phyloP scores from a whole-genome alignment of 2,888 invertebrate species.

The Pheosia gnoma region DNA sequence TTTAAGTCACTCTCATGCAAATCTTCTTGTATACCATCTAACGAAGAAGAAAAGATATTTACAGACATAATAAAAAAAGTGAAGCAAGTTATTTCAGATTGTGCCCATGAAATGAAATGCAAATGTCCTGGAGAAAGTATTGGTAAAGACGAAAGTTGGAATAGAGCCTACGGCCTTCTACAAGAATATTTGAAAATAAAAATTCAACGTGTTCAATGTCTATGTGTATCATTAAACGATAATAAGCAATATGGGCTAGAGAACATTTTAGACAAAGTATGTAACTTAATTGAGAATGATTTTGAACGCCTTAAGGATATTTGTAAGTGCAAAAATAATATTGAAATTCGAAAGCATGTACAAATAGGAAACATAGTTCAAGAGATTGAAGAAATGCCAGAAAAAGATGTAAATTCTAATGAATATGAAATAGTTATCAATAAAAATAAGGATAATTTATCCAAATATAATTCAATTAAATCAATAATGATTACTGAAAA shows the following conservation, averaged over 20 bases:
- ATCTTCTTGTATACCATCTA: constrained; percentile 49
- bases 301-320: constrained; percentile 65
- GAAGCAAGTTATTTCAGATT: constrained; percentile 64
- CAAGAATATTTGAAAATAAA: constrained; percentile 76
- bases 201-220: constrained; percentile 67
- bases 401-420: constrained; percentile 40
- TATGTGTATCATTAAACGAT: constrained; percentile 47
- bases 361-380: constrained; percentile 12
- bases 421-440: not conserved
- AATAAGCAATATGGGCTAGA: constrained; percentile 50
- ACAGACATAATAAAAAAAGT: constrained; percentile 58
- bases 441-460: constrained; percentile 11
- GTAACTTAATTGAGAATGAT: constrained; percentile 68
- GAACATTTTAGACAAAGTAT: constrained; percentile 62
- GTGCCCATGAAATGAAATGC: constrained; percentile 54
- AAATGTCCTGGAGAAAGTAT: constrained; percentile 44
- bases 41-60: constrained; percentile 62
- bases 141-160: constrained; percentile 61
- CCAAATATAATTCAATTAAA: constrained; percentile 31
- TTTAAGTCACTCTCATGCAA: constrained; percentile 53
- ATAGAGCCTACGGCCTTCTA: constrained; percentile 67
- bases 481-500: constrained; percentile 34
- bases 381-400: constrained; percentile 39
- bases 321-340: constrained; percentile 46
- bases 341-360: constrained; percentile 7